Base-by-base conservation (phyloP, 1,140 invertebrate species). In the Polypedilum pembai region DNA sequence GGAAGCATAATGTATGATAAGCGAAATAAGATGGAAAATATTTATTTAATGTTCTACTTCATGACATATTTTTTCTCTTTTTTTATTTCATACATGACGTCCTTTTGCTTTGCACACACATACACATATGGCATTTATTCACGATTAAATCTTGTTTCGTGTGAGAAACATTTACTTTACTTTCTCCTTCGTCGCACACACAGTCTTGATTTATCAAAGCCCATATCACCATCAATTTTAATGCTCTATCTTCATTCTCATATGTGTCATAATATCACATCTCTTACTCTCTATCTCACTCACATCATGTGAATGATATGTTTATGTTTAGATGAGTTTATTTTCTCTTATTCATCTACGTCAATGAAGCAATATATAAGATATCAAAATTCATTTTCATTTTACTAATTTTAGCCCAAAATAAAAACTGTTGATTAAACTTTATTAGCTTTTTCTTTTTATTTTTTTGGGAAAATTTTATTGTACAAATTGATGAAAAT, bases 131-230 rank as follows among this genome's bases (percentile, higher is more conserved):
- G 45, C 45, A 56, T 56, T 56, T 56, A 56, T 56, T 56, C n/a
- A 56, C n/a, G 45, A 56, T 56, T 56, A 56, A 56, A 56, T 56
- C 45, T 56, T n/a, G n/a, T 56, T 56, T 56, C n/a, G 45, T 56
- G 45, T 56, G 45, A 56, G 45, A 56, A 56, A 15, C 45, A 56
- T 56, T 56, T 56, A 56, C 45, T 56, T 10, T 56, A 4, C 0
- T 15, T 56, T 15, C 12, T 56, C 3, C n/a, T 56, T 12, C 12
- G 12, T 15, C 45, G 45, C 45, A 33, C 24, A 33, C 5, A 33
- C 1, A 33, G 45, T 56, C 45, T 33, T 56, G 45, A 56, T 56
- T 56, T 56, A 56, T 56, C 45, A 56, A 56, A 56, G n/a, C 45
- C 45, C 12, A 56, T n/a, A 56, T 56, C 45, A 56, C 45, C 24